These are phyloP conservation scores for Microchirus variegatus DNA, from an alignment of 2,797 vertebrate genomes.

Conservation along the genomic window DNA sequence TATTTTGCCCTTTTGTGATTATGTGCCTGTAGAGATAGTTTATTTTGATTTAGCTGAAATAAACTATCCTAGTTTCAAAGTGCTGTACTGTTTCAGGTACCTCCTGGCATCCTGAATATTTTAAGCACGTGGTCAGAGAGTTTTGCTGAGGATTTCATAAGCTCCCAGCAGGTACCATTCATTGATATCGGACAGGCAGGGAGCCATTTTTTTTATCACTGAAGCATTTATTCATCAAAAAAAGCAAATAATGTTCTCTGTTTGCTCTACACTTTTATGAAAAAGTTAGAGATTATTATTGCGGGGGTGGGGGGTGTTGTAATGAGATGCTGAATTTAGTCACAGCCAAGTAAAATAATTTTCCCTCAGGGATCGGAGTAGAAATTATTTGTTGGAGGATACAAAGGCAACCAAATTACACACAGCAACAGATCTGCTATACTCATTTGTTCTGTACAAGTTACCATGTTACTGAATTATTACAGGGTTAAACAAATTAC, in stretches of 20 bases:
- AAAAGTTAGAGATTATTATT: conserved; percentile 20
- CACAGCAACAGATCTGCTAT: neutral
- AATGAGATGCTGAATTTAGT: conserved; percentile 22
- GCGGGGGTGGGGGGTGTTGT: no score
- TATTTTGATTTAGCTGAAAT: conserved; percentile 39
- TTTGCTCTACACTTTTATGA: conserved; percentile 7
- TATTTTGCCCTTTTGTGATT: conserved; percentile 54
- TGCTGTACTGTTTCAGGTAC: conserved; percentile 5
- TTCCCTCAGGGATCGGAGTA: conserved; percentile 4
- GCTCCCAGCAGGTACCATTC: conserved; percentile 19
- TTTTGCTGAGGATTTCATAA: conserved; percentile 5
- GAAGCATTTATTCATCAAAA: conserved; percentile 42
- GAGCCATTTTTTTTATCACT: conserved; percentile 34
- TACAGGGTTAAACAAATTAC: no score
- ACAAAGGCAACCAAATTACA: conserved; percentile 5
- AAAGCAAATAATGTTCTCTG: conserved; percentile 42
- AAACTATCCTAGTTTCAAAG: conserved; percentile 26
- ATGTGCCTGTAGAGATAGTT: conserved; percentile 40
- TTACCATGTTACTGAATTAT: neutral
- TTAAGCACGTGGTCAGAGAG: conserved; percentile 9
- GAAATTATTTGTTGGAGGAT: conserved; percentile 8
- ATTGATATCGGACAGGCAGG: conserved; percentile 41
- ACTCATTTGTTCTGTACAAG: no score
- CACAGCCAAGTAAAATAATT: conserved; percentile 27
- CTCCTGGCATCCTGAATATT: neutral